Conservation (phyloP, 2,113 vertebrate genomes). For the Tamias sibiricus region DNA sequence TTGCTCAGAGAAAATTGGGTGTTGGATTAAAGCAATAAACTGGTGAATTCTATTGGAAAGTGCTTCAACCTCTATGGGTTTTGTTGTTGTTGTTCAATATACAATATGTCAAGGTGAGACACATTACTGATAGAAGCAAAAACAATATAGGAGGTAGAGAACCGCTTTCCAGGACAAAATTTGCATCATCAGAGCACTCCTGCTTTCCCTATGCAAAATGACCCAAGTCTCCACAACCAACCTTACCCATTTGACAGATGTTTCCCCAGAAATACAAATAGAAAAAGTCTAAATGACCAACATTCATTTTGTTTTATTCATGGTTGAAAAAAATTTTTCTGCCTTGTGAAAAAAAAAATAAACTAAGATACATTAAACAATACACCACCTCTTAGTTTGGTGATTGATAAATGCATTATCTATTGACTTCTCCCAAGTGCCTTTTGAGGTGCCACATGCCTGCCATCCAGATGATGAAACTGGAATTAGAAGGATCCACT, state of each 20-base stretch:
- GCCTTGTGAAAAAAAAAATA: neutral
- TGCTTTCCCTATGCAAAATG: neutral
- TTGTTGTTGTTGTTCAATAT: neutral
- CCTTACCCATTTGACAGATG: neutral
- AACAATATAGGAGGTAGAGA: neutral
- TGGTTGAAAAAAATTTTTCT: neutral
- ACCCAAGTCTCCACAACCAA: neutral
- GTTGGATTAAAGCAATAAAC: constrained; percentile 40
- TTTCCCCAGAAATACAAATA: neutral
- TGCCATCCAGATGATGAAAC: neutral
- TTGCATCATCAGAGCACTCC: neutral
- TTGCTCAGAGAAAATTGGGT: neutral
- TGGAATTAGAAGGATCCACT: neutral
- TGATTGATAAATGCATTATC: neutral
- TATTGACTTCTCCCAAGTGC: neutral
- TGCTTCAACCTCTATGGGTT: neutral
- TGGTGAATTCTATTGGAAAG: neutral
- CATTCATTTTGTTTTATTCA: neutral
- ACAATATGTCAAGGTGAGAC: neutral
- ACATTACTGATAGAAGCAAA: neutral
- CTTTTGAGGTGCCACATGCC: neutral
- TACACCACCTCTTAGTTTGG: neutral
- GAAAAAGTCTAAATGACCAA: neutral
- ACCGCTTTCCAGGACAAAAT: neutral
- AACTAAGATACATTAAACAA: neutral